Evolutionary conservation across 2,113 vertebrate genomes (phyloP), one percentile per base, ranked within the genome.

Genomic region (Gobius niger): DNA sequence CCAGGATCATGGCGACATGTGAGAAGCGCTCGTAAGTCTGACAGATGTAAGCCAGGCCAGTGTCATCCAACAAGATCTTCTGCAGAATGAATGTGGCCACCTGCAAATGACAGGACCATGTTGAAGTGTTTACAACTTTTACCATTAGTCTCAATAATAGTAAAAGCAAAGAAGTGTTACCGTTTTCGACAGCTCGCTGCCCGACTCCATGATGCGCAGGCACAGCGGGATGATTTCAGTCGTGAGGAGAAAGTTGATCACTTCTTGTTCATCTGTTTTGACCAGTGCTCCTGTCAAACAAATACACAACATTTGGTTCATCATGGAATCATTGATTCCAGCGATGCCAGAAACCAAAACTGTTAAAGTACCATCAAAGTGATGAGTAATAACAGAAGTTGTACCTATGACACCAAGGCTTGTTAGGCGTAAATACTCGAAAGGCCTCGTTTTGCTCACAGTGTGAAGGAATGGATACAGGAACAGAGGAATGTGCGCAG

Each of bases 211-310:
- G 82, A 99, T 99, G 61, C 97, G 96, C 63, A 99, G 94, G 87
- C 97, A 99, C 63, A 99, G 91, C 7, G 97, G 97, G 84, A 99
- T 99, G 87, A 99, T 99, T 92, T 99, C 97, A 84, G 97, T 99
- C 44, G 97, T 99, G 78, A 99, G 69, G 68, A 99, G 93, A 87
- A 99, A 99, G 88, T 99, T 99, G 76, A 99, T 99, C 82, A 99
- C 97, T 91, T 99, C 97, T 83, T 99, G 97, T 73, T 99, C 97
- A 16, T 99, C 97, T 5, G 97, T 98, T 93, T 99, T 99, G 71
- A 99, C 97, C 88, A 99, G 88, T 7, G 97, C 97, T 44, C 97
- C 97, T 99, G 77, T 14, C 19, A 67, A 74, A 78, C 0, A 77
- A 4, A 41, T 8, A n/a, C 14, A 60, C 15, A 41, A 34, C 52